Conservation (phyloP, 2,888 invertebrate genomes). For the Therioaphis trifolii region DNA sequence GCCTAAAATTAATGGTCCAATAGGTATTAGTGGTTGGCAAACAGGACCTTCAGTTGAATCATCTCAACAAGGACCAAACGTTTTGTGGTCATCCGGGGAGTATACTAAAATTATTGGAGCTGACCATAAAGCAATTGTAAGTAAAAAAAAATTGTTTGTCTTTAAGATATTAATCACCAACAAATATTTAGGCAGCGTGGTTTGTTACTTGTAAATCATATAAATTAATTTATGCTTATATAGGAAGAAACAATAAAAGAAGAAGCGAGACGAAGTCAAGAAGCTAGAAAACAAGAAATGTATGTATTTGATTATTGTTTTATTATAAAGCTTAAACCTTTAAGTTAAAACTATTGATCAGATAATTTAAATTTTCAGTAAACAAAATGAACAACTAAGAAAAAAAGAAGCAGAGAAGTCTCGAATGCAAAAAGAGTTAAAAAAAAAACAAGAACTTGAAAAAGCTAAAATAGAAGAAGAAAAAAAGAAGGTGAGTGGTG, state of each 20-base stretch:
- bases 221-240: not conserved
- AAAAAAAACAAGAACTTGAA: slow-evolving; percentile 64
- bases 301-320: slow-evolving; percentile 36
- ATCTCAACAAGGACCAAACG: slow-evolving; percentile 35
- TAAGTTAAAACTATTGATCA: too few species aligned
- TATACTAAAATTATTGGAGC: slow-evolving; percentile 70
- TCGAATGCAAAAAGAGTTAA: slow-evolving; percentile 64
- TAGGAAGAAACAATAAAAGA: slow-evolving; percentile 59
- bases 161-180: not conserved
- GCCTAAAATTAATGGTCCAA: slow-evolving; percentile 54
- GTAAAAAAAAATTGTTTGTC: slow-evolving; percentile 61
- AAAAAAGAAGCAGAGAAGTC: slow-evolving; percentile 55
- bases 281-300: slow-evolving; percentile 57
- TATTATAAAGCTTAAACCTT: too few species aligned
- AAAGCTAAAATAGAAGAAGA: slow-evolving; percentile 63
- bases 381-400: slow-evolving; percentile 64
- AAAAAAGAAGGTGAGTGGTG: slow-evolving; percentile 44
- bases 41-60: slow-evolving; percentile 24
- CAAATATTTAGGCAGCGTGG: not conserved
- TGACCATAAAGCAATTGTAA: slow-evolving; percentile 71
- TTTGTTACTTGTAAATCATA: not conserved
- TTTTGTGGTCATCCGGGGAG: slow-evolving; percentile 63
- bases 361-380: slow-evolving; percentile 64
- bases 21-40: slow-evolving; percentile 53
- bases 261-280: slow-evolving; percentile 59